Base-by-base conservation (phyloP, 2,888 invertebrate species). In the Amblyjoppa proteus region DNA sequence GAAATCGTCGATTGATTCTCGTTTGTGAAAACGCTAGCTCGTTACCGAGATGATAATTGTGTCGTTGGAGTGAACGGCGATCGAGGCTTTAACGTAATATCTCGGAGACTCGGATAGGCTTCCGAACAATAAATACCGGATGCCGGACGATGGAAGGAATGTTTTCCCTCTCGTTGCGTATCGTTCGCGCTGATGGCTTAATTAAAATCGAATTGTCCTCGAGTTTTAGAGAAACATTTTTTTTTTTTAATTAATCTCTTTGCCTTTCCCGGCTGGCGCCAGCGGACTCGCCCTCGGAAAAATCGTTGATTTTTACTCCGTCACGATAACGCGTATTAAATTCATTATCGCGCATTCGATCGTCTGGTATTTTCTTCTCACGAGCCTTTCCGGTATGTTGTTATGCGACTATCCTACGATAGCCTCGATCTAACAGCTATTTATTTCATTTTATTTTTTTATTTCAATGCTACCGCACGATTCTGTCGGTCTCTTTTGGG, bases 11-110 rank as follows among this genome's bases (percentile, higher is more conserved):
- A 79, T 71, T 71, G 53, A 64, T 71, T 86, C 85, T 89, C 87
- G 88, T 89, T 85, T 25, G 28, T 20, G 28, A 87, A 89, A 89
- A 88, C 87, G 87, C 87, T 84, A 83, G 85, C 87, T 85, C 77
- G 79, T 51, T 7, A 28, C 34, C 38, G 74, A 66, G 74, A 66
- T 73, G 45, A 34, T 31, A 38, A 56, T 66, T 71, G 45, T 28
- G 31, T 56, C 38, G 28, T 45, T 58, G 45, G 9, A 53, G 41
- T 58, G 25, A 61, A 51, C 45, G 9, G 28, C 31, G 9, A 41
- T 9, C 49, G 4, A 20, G 56, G 56, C 68, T n/a, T 25, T 56
- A 66, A 69, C 56, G 56, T 20, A 25, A 56, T 58, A 41, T 45
- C 69, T 11, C 28, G 7, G 25, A 64, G 34, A 16, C 31, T 64